Base-by-base conservation (phyloP, 1,140 invertebrate genomes). In the Oryctes rhinoceros region DNA sequence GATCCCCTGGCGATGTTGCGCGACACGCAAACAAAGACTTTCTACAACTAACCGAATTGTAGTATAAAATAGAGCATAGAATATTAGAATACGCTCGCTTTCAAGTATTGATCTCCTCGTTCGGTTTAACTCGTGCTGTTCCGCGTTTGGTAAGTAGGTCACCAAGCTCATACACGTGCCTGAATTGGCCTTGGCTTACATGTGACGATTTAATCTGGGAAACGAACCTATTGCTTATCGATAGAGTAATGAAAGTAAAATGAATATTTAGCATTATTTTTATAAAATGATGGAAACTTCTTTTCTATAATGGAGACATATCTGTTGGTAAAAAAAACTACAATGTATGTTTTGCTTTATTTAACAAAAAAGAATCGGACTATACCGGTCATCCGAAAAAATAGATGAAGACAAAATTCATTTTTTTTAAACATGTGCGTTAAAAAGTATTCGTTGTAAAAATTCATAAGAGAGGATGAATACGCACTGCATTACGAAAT, bases 101-200 rank as follows among this genome's bases (percentile, higher is more conserved):
- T 84, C 83, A 84, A 82, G 83, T 84, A 84, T 84, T 84, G 83
- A 84, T 84, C 79, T 82, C 79, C 37, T 62, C 10, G 59, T 76
- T 84, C 83, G 83, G 80, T n/a, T 78, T 62, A 48, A 67, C 80
- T 84, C 83, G 83, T 48, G 24, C 44, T 37, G 76, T 65, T 83
- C 79, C 81, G 80, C 20, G 53, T 48, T 59, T 53, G 35, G 20
- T 81, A 84, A 81, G 75, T 84, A 78, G 83, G 83, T 84, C 83
- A 84, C 81, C 78, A 81, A 80, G 81, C 78, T 80, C 79, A 83
- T 84, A 82, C 83, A 84, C 83, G 83, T 84, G 83, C 81, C 83
- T 39, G 65, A 74, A 77, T 81, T 81, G 83, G 81, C 83, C 83
- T 84, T 84, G 83, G 83, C 81, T 83, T 82, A 83, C 81, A 82